Percentiles rank a stretch among this genome's conserved stretches.
These are phyloP conservation scores for Zelostemma sp. DNA, from an alignment of 1,140 invertebrate genomes.

Conservation along the genomic window DNA sequence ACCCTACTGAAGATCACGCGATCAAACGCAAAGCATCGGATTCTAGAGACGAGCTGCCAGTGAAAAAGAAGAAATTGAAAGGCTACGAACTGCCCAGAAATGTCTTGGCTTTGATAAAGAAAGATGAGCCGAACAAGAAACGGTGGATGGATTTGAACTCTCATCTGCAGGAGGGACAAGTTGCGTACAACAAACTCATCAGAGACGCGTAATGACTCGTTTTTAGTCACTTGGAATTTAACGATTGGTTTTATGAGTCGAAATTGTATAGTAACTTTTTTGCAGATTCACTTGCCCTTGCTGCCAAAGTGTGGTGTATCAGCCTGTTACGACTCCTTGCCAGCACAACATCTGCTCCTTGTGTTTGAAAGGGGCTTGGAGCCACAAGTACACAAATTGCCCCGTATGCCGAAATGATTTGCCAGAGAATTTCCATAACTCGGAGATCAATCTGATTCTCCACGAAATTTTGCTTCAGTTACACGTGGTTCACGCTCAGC, in stretches of 20 bases:
- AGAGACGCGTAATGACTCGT: conserved; percentile 7
- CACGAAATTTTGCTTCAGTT: conserved; percentile 12
- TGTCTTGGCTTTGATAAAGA: background rate
- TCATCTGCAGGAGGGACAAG: background rate
- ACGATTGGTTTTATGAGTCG: background rate
- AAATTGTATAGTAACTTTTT: background rate
- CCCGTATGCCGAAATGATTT: conserved; percentile 78
- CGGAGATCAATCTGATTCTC: conserved; percentile 10
- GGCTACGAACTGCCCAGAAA: background rate
- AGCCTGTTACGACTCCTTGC: conserved; percentile 82
- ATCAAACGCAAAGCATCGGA: conserved; percentile 45
- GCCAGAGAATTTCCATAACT: conserved; percentile 8
- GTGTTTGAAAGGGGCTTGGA: conserved; percentile 80
- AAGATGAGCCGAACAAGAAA: conserved; percentile 1
- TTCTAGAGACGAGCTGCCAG: conserved; percentile 20
- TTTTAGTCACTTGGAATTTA: too few species aligned
- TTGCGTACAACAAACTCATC: background rate
- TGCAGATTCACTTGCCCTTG: conserved; percentile 83
- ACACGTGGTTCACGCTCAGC: conserved; percentile 4
- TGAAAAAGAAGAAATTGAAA: conserved; percentile 47
- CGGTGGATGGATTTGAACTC: background rate
- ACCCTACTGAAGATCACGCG: conserved; percentile 67
- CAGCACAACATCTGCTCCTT: conserved; percentile 82
- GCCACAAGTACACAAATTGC: conserved; percentile 76
- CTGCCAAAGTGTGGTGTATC: conserved; percentile 81